phyloP scores from a whole-genome alignment of 2,113 vertebrate genomes.

The Brachypodius melanocephalos region DNA sequence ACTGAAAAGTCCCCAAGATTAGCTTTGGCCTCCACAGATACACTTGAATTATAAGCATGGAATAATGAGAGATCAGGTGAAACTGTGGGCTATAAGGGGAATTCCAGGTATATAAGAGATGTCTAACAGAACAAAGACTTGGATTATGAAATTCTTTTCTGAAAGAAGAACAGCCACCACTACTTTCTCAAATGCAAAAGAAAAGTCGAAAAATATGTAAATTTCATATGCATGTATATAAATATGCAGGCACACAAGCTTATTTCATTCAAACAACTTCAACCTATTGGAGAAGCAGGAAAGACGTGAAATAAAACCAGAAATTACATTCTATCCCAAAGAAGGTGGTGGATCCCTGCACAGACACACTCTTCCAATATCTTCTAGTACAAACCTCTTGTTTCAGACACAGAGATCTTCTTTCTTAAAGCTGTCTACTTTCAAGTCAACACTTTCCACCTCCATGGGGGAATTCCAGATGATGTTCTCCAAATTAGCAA shows the following conservation, averaged over 20 bases:
- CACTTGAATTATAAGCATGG: neutral
- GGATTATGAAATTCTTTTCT: neutral
- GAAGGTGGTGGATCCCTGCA: neutral
- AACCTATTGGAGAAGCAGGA: neutral
- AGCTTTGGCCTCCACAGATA: neutral
- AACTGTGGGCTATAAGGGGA: neutral
- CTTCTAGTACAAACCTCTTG: neutral
- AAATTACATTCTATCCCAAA: neutral
- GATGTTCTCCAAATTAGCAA: neutral
- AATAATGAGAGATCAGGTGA: neutral
- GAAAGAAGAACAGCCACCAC: neutral
- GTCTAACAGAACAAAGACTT: neutral
- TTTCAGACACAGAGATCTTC: neutral
- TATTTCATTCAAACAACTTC: neutral
- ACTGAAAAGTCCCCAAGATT: neutral
- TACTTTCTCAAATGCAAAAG: neutral
- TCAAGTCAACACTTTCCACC: neutral
- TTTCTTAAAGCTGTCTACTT: neutral
- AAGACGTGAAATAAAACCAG: neutral
- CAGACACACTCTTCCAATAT: accelerated
- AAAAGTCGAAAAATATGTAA: neutral
- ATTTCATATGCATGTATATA: accelerated
- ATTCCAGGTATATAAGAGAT: neutral
- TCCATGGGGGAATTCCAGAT: neutral
- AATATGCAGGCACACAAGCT: neutral